A percentile compares a stretch with the other conserved stretches of the same genome.
These are phyloP conservation scores for Dromiciops gliroides DNA, from an alignment of 2,113 vertebrate genomes.

Conservation along the genomic window DNA sequence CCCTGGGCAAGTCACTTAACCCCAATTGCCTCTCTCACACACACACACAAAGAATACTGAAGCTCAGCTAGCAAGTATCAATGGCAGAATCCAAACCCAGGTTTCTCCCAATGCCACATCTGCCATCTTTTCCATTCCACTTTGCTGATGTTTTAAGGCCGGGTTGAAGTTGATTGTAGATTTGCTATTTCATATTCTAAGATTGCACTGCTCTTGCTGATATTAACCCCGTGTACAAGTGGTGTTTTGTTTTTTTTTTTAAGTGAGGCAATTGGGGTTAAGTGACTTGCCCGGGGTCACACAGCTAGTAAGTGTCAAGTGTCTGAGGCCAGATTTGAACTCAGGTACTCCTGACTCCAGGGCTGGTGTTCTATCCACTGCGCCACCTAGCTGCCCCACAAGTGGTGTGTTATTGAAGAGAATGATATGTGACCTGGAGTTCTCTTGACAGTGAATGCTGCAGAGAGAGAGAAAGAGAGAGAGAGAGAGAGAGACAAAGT, in stretches of 20 bases:
- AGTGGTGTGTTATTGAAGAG: constrained; percentile 40
- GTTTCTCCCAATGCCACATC: background rate
- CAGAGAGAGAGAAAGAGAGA: constrained; percentile 55
- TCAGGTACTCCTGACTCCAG: no score
- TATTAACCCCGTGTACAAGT: constrained; percentile 42
- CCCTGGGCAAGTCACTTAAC: no score
- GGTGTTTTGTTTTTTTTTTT: constrained; percentile 20
- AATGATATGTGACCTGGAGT: constrained; percentile 60
- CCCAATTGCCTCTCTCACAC: no score
- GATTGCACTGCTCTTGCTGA: background rate
- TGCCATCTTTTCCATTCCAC: background rate
- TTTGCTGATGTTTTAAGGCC: background rate
- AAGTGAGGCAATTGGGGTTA: no score
- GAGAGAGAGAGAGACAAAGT: constrained; percentile 45
- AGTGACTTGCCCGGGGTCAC: no score
- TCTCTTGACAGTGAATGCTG: constrained; percentile 57
- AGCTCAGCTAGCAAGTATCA: background rate
- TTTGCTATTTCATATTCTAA: constrained; percentile 21
- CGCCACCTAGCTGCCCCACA: no score
- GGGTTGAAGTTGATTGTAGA: background rate
- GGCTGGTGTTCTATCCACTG: no score
- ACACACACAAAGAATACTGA: constrained; percentile 29
- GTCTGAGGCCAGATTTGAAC: no score
- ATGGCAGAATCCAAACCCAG: background rate
- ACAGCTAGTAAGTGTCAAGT: no score